phyloP scores from a whole-genome alignment of 2,113 vertebrate species.

The Illadopsis cleaveri region DNA sequence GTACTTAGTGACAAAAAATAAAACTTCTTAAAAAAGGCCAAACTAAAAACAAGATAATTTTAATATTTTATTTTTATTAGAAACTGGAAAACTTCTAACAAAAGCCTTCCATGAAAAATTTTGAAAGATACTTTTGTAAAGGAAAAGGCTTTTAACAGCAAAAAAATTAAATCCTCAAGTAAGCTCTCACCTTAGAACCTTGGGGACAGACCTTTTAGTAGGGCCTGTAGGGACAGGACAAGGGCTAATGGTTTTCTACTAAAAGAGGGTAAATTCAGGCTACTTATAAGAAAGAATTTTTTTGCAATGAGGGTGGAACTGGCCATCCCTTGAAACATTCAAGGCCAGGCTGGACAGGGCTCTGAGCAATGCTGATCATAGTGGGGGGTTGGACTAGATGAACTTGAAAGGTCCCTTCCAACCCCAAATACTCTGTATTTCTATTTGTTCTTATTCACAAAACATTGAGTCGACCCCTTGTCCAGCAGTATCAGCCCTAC shows the following conservation, averaged over 20 bases:
- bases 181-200: neutral
- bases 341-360: neutral
- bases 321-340: neutral
- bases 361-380: neutral
- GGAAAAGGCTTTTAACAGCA: neutral
- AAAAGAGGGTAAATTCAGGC: neutral
- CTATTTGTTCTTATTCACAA: neutral
- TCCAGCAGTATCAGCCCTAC: neutral
- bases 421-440: neutral
- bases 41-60: neutral
- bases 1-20: neutral
- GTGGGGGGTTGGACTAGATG: neutral
- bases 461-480: neutral
- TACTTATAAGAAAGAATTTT: neutral
- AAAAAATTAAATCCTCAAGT: neutral
- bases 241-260: neutral
- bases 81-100: neutral
- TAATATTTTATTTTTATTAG: neutral
- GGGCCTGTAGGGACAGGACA: neutral
- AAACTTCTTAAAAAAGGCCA: neutral
- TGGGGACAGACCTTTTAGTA: neutral
- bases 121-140: neutral
- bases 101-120: neutral
- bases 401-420: neutral
- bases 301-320: neutral